phyloP scores from a whole-genome alignment of 2,888 invertebrate species.

The Calliphora vomitoria region DNA sequence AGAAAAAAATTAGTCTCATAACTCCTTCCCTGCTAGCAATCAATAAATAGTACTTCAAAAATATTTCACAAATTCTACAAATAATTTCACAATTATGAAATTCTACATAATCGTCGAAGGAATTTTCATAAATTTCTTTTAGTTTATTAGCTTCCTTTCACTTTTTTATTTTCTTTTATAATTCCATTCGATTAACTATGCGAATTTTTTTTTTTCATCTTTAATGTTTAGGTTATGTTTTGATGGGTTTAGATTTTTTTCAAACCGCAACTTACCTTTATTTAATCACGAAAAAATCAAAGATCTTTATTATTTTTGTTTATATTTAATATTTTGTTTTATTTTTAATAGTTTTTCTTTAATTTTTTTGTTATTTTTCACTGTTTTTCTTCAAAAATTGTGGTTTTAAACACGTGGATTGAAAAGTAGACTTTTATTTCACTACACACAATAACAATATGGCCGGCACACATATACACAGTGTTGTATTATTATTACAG shows the following conservation, averaged over 20 bases:
- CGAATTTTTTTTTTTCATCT: slow-evolving; percentile 24
- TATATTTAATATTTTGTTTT: slow-evolving; percentile 56
- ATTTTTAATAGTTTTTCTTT: slow-evolving; percentile 73
- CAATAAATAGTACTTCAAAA: slow-evolving; percentile 43
- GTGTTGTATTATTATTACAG: slow-evolving; percentile 43
- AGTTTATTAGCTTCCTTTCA: slow-evolving; percentile 31
- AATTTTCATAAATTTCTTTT: not conserved
- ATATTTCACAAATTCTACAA: not conserved
- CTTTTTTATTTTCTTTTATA: slow-evolving; percentile 39
- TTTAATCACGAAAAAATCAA: slow-evolving; percentile 75
- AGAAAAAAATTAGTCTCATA: not conserved
- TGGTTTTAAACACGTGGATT: slow-evolving; percentile 83
- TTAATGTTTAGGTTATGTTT: slow-evolving; percentile 76
- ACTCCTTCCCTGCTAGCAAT: slow-evolving; percentile 21
- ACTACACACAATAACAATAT: slow-evolving; percentile 79
- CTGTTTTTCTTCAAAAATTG: slow-evolving; percentile 71
- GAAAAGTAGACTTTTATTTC: slow-evolving; percentile 70
- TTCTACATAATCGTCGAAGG: not conserved
- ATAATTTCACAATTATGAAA: slow-evolving; percentile 20
- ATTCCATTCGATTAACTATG: slow-evolving; percentile 33
- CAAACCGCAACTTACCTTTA: slow-evolving; percentile 72
- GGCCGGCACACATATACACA: slow-evolving; percentile 76
- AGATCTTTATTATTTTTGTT: slow-evolving; percentile 72
- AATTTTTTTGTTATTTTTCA: slow-evolving; percentile 72
- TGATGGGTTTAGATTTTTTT: slow-evolving; percentile 42